phyloP scores from a whole-genome alignment of 1,140 invertebrate genomes.

The Acyrthosiphon pisum region DNA sequence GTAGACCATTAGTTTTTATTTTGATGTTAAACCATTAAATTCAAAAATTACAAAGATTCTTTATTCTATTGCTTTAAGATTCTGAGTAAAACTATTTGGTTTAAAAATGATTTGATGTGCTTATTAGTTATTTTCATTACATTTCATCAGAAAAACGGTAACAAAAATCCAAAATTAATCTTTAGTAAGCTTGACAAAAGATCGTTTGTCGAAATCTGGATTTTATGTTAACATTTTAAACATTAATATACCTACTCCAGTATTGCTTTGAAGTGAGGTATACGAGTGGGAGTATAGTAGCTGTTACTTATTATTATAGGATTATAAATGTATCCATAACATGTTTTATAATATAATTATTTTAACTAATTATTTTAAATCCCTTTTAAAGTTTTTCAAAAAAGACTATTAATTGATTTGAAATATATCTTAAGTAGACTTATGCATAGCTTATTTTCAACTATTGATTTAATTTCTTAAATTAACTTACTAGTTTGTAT shows the following conservation, averaged over 20 bases:
- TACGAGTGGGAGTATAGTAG: too few species aligned
- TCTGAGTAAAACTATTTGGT: neutral
- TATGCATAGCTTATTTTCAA: neutral
- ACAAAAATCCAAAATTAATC: neutral
- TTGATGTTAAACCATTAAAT: neutral
- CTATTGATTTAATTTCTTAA: neutral
- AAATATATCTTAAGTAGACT: neutral
- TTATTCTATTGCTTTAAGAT: too few species aligned
- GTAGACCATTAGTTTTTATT: neutral
- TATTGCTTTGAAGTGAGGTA: neutral
- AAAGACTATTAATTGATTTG: neutral
- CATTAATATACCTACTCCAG: neutral
- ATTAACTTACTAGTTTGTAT: constrained; percentile 76
- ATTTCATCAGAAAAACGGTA: neutral
- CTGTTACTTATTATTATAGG: too few species aligned
- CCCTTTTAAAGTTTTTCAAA: neutral
- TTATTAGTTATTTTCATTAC: neutral
- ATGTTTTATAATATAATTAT: neutral
- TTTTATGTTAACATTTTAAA: neutral
- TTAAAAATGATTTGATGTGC: neutral
- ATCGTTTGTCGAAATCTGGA: neutral
- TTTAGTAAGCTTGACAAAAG: neutral
- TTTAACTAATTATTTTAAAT: neutral
- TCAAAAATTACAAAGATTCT: neutral
- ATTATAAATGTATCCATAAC: neutral